Conservation (phyloP, 2,888 invertebrate genomes). For the Lasioglossum vierecki region DNA sequence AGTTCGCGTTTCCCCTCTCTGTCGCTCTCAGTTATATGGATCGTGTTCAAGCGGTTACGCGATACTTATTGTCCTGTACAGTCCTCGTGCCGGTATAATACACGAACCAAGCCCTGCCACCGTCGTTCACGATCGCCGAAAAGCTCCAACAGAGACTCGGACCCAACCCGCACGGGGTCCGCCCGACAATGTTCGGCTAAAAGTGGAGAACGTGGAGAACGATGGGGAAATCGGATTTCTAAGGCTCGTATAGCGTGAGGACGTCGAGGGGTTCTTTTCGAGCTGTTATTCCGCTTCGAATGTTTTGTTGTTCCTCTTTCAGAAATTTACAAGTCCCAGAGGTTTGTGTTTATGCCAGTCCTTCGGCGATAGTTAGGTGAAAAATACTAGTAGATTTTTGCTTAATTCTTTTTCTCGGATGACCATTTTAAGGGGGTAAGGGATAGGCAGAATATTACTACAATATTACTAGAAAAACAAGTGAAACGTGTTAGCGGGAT, state of each 20-base stretch:
- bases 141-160: neutral
- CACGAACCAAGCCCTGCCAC: conserved; percentile 38
- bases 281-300: neutral
- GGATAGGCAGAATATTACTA: too few relatives aligned
- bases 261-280: neutral
- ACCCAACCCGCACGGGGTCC: neutral
- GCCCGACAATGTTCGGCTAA: neutral
- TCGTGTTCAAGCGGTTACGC: conserved; percentile 65
- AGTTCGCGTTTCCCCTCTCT: neutral
- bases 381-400: neutral
- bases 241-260: neutral
- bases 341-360: neutral
- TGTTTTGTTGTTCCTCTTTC: neutral
- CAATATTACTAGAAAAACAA: too few relatives aligned
- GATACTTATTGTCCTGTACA: conserved; percentile 73
- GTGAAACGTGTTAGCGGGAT: too few relatives aligned
- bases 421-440: too few relatives aligned
- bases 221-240: neutral
- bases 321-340: neutral
- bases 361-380: neutral
- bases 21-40: conserved; percentile 59
- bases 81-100: conserved; percentile 65
- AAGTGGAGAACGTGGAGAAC: neutral
- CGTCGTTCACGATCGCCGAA: conserved; percentile 14
- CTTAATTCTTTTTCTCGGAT: neutral